Base-by-base conservation (phyloP, 2,113 vertebrate genomes). In the Eubucco bourcierii region DNA sequence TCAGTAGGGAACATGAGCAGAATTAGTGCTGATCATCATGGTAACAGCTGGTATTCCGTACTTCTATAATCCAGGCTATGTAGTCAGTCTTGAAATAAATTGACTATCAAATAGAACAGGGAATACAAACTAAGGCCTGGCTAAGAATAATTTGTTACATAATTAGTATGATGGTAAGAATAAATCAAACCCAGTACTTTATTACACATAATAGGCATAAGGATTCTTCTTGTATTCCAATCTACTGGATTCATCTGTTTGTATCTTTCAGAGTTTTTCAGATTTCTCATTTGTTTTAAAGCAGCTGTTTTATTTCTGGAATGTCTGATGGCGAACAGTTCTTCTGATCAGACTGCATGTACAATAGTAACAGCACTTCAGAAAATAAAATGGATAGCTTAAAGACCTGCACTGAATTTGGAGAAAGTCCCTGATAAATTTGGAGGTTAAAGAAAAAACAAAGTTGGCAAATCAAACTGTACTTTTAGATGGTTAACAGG, bases 61-160 rank as follows among this genome's bases (percentile, higher is more conserved):
- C 20, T 80, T 83, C 60, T 86, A 68, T 78, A 68, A 52, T 74
- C 46, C 34, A 80, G 29, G 52, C 80, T 88, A 59, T 24, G 21
- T 33, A 91, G 66, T 84, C 23, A 18, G 18, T 73, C 41, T 70
- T 66, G n/a, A 64, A 87, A 77, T 63, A 27, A 95, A 90, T 86
- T 77, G 50, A 71, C 68, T 90, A 55, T 37, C 28, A 84, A 78
- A 75, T 31, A 64, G 56, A 88, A 66, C 39, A 67, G 46, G 34
- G 52, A 85, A 87, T 60, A 53, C 79, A 84, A 87, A 78, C 70
- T 68, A 84, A 86, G 23, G 37, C 66, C 79, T 89, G 75, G 56
- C 64, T 87, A 85, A 94, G 91, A 95, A 83, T 91, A 94, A 87
- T 84, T 60, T 91, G 75, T 95, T 94, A 93, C 10, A 4, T 77